Percentiles rank a stretch among this genome's conserved stretches.
Evolutionary conservation across 2,888 invertebrate genomes (phyloP).

Genomic region (Drosophila mimica): DNA sequence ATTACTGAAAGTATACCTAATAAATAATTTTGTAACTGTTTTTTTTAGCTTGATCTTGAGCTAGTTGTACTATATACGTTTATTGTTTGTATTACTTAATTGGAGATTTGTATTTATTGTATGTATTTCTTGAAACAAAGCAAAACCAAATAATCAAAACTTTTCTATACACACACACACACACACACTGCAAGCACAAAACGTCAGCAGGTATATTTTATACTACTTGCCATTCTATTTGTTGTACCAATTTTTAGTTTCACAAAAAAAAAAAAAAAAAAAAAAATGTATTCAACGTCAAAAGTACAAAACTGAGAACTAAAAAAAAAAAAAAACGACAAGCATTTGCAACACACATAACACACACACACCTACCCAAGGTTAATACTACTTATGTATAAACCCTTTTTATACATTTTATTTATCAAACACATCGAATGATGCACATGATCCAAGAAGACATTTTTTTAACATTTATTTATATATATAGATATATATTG

Average conservation of each 20-base stretch:
- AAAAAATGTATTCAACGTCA: constrained; percentile 56
- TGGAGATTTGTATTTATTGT: constrained; percentile 68
- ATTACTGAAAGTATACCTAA: constrained; percentile 63
- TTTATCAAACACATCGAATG: constrained; percentile 33
- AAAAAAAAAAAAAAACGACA: constrained; percentile 30
- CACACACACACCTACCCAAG: constrained; percentile 17
- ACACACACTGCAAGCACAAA: constrained; percentile 68
- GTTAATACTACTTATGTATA: constrained; percentile 27
- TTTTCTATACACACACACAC: constrained; percentile 33
- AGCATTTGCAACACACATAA: constrained; percentile 57
- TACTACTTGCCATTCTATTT: constrained; percentile 36
- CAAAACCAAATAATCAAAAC: constrained; percentile 57
- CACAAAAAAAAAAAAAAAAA: constrained; percentile 68
- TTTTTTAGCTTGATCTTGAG: constrained; percentile 42
- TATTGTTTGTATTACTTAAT: constrained; percentile 61
- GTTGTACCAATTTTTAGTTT: constrained; percentile 59
- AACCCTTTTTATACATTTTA: constrained; percentile 30
- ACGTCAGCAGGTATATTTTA: constrained; percentile 40
- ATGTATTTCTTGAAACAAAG: constrained; percentile 54
- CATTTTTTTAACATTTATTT: constrained; percentile 63
- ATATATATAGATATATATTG: constrained; percentile 17
- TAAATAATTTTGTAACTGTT: constrained; percentile 48
- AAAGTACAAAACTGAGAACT: constrained; percentile 54
- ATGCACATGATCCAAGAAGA: constrained; percentile 57
- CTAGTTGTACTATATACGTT: constrained; percentile 43